These are phyloP conservation scores for Latrodectus hesperus DNA, from an alignment of 2,888 invertebrate genomes.

Conservation along the genomic window DNA sequence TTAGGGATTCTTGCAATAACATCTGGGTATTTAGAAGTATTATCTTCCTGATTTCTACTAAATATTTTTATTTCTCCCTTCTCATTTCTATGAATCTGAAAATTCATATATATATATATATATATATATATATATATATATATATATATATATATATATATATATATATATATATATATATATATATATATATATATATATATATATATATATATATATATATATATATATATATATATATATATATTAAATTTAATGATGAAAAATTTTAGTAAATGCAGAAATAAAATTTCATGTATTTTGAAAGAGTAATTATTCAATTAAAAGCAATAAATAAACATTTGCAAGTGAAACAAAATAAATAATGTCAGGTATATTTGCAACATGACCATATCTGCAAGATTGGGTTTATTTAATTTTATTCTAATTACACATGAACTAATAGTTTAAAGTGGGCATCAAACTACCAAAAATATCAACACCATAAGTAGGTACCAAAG, in stretches of 20 bases:
- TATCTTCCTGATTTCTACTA: constrained; percentile 96
- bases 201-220: background rate
- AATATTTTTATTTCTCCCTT: constrained; percentile 86
- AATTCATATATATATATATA: background rate
- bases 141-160: background rate
- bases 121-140: background rate
- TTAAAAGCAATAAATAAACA: background rate
- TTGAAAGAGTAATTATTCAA: background rate
- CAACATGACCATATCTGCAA: too few species aligned
- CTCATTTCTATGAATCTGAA: constrained; percentile 81
- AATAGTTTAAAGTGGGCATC: too few species aligned
- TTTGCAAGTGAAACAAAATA: background rate
- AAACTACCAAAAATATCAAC: too few species aligned
- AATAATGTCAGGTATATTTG: too few species aligned
- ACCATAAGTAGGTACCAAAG: too few species aligned
- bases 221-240: too few species aligned
- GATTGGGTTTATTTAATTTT: too few species aligned
- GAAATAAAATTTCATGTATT: too few species aligned
- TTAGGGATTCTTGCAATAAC: constrained; percentile 82
- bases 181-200: background rate
- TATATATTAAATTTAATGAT: too few species aligned
- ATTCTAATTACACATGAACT: too few species aligned
- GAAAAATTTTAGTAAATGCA: too few species aligned
- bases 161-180: background rate
- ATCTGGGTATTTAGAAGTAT: constrained; percentile 96